phyloP scores from a whole-genome alignment of 2,113 vertebrate species.

The Bungarus multicinctus region DNA sequence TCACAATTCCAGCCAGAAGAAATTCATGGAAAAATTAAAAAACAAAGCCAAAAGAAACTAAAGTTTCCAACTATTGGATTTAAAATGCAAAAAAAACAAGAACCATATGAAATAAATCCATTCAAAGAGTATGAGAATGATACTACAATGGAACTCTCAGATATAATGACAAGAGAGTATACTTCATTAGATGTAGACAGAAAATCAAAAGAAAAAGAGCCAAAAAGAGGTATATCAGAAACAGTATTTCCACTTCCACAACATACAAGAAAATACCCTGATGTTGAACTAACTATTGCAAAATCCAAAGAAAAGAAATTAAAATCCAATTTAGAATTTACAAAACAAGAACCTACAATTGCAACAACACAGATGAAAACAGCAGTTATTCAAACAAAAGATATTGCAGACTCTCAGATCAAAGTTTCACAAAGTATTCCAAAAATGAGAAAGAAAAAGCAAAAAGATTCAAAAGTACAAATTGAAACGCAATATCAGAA shows the following conservation, averaged over 20 bases:
- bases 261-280: slow-evolving; percentile 37
- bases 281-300: slow-evolving; percentile 63
- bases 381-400: slow-evolving; percentile 20
- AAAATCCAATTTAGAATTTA: slow-evolving; percentile 19
- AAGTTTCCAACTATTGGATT: slow-evolving; percentile 65
- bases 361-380: not conserved
- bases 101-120: slow-evolving; percentile 51
- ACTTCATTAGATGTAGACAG: slow-evolving; percentile 34
- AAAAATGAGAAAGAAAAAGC: slow-evolving; percentile 54
- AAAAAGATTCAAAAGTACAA: slow-evolving; percentile 30
- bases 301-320: slow-evolving; percentile 44
- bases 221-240: slow-evolving; percentile 35
- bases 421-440: not conserved
- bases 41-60: slow-evolving; percentile 49
- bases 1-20: slow-evolving; percentile 46
- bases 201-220: not conserved
- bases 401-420: slow-evolving; percentile 8
- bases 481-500: not conserved
- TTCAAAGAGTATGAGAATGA: slow-evolving; percentile 41
- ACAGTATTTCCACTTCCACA: slow-evolving; percentile 38
- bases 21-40: slow-evolving; percentile 20
- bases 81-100: slow-evolving; percentile 56
- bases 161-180: slow-evolving; percentile 46
- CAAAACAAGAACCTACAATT: slow-evolving; percentile 20
- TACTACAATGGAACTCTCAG: slow-evolving; percentile 1